Evolutionary conservation across 2,113 vertebrate genomes (phyloP).

Genomic region (Azemiops feae): DNA sequence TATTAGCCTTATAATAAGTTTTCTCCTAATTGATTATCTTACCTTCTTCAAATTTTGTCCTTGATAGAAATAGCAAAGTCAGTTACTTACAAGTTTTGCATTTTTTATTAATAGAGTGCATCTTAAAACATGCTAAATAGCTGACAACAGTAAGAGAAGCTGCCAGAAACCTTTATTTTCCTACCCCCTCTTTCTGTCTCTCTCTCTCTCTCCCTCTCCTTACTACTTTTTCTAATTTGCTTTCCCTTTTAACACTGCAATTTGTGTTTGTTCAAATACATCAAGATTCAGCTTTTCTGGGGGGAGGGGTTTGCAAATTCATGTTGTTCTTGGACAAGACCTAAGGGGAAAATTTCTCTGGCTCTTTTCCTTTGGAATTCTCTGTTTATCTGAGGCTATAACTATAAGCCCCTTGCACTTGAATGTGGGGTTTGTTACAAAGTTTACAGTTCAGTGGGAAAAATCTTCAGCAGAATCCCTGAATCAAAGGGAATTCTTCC

Average conservation of each 20-base stretch:
- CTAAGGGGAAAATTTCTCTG: neutral
- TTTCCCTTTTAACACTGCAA: neutral
- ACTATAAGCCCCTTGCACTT: neutral
- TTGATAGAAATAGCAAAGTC: neutral
- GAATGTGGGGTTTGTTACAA: neutral
- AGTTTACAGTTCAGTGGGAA: neutral
- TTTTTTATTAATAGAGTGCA: neutral
- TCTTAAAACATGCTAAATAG: neutral
- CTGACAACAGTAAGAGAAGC: neutral
- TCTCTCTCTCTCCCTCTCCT: neutral
- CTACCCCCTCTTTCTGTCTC: neutral
- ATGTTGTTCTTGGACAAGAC: neutral
- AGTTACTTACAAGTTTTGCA: neutral
- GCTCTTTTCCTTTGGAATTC: neutral
- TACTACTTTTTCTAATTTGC: neutral
- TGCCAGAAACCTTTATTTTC: neutral
- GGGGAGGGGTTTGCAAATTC: neutral
- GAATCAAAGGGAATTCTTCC: slow-evolving; percentile 37
- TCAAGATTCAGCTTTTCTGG: neutral
- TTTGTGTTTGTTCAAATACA: neutral
- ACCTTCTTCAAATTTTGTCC: neutral
- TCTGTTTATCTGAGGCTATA: neutral
- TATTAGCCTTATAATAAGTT: neutral
- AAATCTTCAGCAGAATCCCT: slow-evolving; percentile 10
- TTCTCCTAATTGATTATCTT: neutral